phyloP scores from a whole-genome alignment of 1,140 invertebrate genomes.

The Drosophila lacteicornis region DNA sequence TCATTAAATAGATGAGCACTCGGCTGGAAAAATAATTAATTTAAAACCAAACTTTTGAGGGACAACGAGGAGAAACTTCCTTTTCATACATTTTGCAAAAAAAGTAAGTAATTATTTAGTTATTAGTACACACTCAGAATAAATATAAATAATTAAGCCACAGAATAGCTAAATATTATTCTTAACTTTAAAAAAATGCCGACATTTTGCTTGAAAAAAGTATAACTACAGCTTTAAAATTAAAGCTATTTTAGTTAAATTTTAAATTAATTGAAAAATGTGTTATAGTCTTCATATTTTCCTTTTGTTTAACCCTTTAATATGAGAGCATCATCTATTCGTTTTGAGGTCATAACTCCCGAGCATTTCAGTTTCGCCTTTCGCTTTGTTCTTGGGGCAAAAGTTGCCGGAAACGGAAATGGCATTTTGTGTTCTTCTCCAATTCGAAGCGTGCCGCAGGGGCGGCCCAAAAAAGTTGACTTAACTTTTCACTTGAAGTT shows the following conservation, averaged over 20 bases:
- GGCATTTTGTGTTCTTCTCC: constrained; percentile 75
- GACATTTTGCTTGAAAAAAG: too few species aligned
- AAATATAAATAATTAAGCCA: too few species aligned
- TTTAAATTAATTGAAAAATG: neutral
- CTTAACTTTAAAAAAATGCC: too few species aligned
- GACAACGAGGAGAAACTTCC: neutral
- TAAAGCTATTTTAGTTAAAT: neutral
- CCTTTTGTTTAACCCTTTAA: neutral
- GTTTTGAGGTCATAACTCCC: neutral
- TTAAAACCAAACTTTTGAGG: neutral
- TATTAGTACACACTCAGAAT: too few species aligned
- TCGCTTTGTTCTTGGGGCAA: constrained; percentile 67
- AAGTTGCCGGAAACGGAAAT: constrained; percentile 82
- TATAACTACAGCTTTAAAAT: neutral
- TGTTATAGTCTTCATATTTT: neutral
- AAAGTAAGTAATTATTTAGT: too few species aligned
- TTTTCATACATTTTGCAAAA: neutral
- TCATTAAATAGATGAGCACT: neutral
- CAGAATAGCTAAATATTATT: too few species aligned
- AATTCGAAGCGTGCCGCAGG: constrained; percentile 22
- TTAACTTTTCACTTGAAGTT: constrained; percentile 81
- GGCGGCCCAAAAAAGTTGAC: constrained; percentile 63
- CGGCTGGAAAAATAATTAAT: neutral
- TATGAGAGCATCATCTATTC: constrained; percentile 8
- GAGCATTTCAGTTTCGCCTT: constrained; percentile 31